Evolutionary conservation across 2,888 invertebrate genomes (phyloP).

Genomic region (Rugalucina vietnamica): DNA sequence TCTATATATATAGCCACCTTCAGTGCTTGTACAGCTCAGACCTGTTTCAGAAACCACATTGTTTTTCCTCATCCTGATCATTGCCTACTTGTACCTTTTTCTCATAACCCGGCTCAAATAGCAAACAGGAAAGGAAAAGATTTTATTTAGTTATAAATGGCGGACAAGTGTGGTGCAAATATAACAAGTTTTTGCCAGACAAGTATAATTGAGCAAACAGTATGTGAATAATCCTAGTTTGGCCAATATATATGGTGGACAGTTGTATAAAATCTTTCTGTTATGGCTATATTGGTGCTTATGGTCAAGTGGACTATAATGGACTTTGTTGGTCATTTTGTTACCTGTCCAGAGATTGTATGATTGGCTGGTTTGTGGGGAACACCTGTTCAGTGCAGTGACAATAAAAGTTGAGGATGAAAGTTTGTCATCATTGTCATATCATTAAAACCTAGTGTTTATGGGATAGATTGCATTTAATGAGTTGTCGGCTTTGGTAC

Average conservation of each 20-base stretch:
- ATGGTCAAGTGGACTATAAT: conserved; percentile 9
- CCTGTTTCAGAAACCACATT: no score
- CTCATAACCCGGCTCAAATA: no score
- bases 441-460: background rate
- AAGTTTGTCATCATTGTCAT: background rate
- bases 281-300: background rate
- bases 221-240: background rate
- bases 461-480: background rate
- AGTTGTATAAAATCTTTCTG: background rate
- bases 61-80: background rate
- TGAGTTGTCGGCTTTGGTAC: background rate
- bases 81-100: no score
- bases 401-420: background rate
- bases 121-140: background rate
- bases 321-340: background rate
- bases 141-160: background rate
- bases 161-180: background rate
- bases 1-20: no score
- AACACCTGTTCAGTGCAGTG: background rate
- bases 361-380: background rate
- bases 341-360: background rate
- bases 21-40: no score
- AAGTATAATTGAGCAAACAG: background rate
- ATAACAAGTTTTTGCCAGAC: background rate
- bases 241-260: background rate